These are phyloP conservation scores for Melinaea marsaeus DNA, from an alignment of 2,888 invertebrate genomes.

Conservation along the genomic window DNA sequence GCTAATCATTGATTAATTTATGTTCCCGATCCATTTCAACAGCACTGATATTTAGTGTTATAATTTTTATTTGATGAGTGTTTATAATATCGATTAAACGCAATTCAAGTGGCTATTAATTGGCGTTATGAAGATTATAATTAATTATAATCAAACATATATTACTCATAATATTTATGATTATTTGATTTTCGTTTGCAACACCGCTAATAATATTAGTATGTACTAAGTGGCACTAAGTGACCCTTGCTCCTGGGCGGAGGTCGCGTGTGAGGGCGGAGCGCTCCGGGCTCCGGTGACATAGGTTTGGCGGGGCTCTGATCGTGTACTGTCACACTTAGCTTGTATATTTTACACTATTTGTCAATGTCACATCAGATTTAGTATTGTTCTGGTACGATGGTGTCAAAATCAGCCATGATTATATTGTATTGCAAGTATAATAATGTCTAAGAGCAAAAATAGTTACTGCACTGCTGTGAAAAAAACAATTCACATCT, in stretches of 20 bases:
- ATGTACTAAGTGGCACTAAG: constrained; percentile 1
- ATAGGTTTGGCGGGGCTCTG: constrained; percentile 56
- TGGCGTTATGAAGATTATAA: constrained; percentile 1
- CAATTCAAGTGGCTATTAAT: neutral
- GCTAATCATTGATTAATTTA: constrained; percentile 68
- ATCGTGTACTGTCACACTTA: constrained; percentile 26
- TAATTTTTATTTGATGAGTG: constrained; percentile 8
- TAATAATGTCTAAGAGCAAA: too few relatives aligned
- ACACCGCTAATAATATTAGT: neutral
- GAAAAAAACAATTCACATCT: too few relatives aligned
- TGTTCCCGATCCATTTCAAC: constrained; percentile 23
- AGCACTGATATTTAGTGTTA: constrained; percentile 12
- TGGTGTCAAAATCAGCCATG: too few relatives aligned
- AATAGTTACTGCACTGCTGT: too few relatives aligned
- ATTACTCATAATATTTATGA: neutral
- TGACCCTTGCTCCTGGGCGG: constrained; percentile 29
- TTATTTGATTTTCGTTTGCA: neutral
- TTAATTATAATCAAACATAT: neutral
- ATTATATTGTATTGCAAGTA: too few relatives aligned
- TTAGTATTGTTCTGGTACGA: too few relatives aligned
- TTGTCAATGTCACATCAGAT: neutral
- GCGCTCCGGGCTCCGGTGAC: constrained; percentile 53
- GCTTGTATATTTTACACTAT: constrained; percentile 8
- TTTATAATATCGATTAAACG: constrained; percentile 7
- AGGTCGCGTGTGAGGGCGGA: constrained; percentile 39